A percentile compares a stretch with the other conserved stretches of the same genome.
These are phyloP conservation scores for Podarcis raffonei DNA, from an alignment of 2,113 vertebrate species.

Conservation along the genomic window DNA sequence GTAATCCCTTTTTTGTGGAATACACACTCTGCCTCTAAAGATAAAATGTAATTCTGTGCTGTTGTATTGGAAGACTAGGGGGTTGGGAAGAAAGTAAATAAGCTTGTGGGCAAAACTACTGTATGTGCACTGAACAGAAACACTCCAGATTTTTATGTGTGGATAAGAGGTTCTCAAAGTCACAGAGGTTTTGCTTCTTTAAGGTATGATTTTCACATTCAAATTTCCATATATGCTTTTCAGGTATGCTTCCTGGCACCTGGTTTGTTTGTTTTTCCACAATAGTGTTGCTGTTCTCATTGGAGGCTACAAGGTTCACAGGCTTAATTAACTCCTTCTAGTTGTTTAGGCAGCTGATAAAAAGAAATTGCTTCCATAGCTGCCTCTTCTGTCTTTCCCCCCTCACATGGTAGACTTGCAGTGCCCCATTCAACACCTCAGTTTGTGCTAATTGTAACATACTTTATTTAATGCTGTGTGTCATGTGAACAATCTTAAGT, in stretches of 20 bases:
- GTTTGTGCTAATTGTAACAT: conserved; percentile 37
- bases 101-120: conserved; percentile 45
- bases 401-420: conserved; percentile 17
- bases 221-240: conserved; percentile 66
- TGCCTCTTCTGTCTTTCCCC: conserved; percentile 34
- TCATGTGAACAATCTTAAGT: background rate
- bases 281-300: conserved; percentile 64
- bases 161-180: conserved; percentile 33
- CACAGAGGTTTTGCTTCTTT: conserved; percentile 68
- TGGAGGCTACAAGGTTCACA: conserved; percentile 61
- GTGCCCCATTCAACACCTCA: conserved; percentile 51
- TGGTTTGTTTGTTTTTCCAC: conserved; percentile 35
- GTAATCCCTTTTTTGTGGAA: conserved; percentile 61
- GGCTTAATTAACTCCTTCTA: conserved; percentile 38
- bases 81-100: conserved; percentile 43
- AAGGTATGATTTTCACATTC: conserved; percentile 70
- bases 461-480: conserved; percentile 17
- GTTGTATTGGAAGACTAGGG: conserved; percentile 68
- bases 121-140: conserved; percentile 79
- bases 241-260: conserved; percentile 41
- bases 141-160: conserved; percentile 68
- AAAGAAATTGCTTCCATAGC: conserved; percentile 61
- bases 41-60: conserved; percentile 63
- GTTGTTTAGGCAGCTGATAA: conserved; percentile 59
- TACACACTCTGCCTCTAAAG: conserved; percentile 64